These are phyloP conservation scores for Microctenopoma stevenorrisi DNA, from an alignment of 2,797 vertebrate species.

Conservation along the genomic window DNA sequence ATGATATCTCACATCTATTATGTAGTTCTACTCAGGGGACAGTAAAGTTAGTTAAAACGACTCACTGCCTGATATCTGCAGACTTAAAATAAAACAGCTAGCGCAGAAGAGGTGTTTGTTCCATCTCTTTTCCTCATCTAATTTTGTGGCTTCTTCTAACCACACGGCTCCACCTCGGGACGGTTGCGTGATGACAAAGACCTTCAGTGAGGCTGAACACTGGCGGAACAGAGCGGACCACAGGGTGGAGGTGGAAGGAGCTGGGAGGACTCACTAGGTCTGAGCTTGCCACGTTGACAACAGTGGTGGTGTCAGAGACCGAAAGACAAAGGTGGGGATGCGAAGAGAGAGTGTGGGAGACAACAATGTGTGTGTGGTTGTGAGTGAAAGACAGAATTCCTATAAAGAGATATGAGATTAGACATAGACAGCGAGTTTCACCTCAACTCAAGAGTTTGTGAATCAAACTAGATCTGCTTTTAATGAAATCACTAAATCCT, in stretches of 20 bases:
- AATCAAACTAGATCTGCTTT: conserved; percentile 77
- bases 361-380: conserved; percentile 1
- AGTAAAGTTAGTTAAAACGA: background rate
- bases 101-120: conserved; percentile 1
- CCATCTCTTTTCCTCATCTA: conserved; percentile 14
- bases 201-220: conserved; percentile 25
- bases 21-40: too few species aligned
- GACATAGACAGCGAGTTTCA: conserved; percentile 61
- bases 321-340: conserved; percentile 24
- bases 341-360: conserved; percentile 19
- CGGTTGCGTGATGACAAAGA: conserved; percentile 37
- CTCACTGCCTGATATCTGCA: background rate
- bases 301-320: conserved; percentile 19
- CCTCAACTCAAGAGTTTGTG: conserved; percentile 58
- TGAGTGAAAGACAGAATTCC: conserved; percentile 42
- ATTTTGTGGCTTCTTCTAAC: conserved; percentile 24
- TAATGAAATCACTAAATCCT: conserved; percentile 79
- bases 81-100: conserved; percentile 1
- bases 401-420: conserved; percentile 69
- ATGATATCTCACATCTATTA: too few species aligned
- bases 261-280: background rate
- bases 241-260: conserved; percentile 25
- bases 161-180: conserved; percentile 22
- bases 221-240: conserved; percentile 7
- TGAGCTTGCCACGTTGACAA: conserved; percentile 32